Conservation (phyloP, 1,140 invertebrate genomes). For the Lethocerus indicus region DNA sequence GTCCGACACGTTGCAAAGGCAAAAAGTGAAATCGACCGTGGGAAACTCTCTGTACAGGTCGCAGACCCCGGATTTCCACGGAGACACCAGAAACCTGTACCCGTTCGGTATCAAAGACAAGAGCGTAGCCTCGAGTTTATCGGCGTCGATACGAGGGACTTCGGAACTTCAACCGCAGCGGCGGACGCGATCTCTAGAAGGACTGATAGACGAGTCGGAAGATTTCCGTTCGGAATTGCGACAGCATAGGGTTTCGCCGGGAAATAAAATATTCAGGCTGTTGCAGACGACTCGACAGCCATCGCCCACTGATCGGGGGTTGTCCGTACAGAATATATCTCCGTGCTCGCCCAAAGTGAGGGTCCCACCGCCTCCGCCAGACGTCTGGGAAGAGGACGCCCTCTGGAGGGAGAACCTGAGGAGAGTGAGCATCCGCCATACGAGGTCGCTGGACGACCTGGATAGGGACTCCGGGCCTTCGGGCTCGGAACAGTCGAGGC, state of each 20-base stretch:
- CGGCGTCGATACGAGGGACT: neutral
- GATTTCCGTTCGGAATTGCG: no score
- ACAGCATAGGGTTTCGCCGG: conserved; percentile 13
- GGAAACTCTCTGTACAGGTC: no score
- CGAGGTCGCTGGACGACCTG: conserved; percentile 59
- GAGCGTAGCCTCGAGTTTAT: neutral
- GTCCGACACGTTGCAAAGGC: no score
- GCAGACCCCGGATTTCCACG: neutral
- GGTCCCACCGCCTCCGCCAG: conserved; percentile 25
- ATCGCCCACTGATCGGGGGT: conserved; percentile 10
- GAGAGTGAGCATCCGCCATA: conserved; percentile 58
- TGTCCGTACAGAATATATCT: no score
- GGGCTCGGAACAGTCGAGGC: conserved; percentile 7
- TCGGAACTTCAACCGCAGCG: neutral
- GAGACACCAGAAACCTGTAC: neutral
- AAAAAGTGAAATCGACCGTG: no score
- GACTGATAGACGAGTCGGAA: no score
- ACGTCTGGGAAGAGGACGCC: conserved; percentile 66
- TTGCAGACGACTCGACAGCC: conserved; percentile 16
- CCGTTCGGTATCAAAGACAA: no score
- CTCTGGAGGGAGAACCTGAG: conserved; percentile 63
- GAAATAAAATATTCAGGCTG: conserved; percentile 17
- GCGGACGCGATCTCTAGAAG: conserved; percentile 40
- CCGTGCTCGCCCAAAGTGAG: no score
- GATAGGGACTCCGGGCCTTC: conserved; percentile 26